phyloP scores from a whole-genome alignment of 2,113 vertebrate species.

The Sylvietta virens region DNA sequence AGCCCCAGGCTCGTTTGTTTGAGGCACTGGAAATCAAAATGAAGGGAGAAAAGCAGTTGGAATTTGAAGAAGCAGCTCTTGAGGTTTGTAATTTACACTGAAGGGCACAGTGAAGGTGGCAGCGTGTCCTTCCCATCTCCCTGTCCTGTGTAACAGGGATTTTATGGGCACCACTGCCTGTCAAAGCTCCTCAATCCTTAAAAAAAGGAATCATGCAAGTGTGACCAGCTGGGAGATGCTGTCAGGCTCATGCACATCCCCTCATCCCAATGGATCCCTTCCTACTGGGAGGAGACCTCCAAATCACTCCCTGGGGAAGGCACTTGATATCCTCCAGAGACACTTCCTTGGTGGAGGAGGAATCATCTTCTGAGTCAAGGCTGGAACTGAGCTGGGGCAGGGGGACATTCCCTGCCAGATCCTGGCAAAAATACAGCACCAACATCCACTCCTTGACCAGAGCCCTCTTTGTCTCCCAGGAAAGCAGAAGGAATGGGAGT shows the following conservation, averaged over 20 bases:
- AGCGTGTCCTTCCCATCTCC: neutral
- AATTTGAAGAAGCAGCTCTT: neutral
- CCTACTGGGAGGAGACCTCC: neutral
- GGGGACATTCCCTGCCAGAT: neutral
- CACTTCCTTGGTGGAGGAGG: fast-evolving
- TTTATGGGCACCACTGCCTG: neutral
- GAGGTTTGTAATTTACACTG: neutral
- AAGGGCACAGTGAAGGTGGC: neutral
- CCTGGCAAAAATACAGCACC: too few species aligned
- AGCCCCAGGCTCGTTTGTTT: neutral
- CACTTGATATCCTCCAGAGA: fast-evolving
- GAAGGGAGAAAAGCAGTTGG: neutral
- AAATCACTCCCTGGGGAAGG: neutral
- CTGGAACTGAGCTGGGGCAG: neutral
- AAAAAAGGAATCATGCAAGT: neutral
- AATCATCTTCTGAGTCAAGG: neutral
- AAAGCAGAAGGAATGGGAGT: neutral
- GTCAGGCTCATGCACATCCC: fast-evolving
- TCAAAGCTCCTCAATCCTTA: neutral
- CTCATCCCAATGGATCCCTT: neutral
- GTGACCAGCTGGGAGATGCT: neutral
- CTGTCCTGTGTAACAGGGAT: too few species aligned
- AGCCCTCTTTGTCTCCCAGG: neutral
- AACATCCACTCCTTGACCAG: fast-evolving
- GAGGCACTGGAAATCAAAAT: neutral